Base-by-base conservation (phyloP, 2,888 invertebrate species). In the Ophion obscuratus region DNA sequence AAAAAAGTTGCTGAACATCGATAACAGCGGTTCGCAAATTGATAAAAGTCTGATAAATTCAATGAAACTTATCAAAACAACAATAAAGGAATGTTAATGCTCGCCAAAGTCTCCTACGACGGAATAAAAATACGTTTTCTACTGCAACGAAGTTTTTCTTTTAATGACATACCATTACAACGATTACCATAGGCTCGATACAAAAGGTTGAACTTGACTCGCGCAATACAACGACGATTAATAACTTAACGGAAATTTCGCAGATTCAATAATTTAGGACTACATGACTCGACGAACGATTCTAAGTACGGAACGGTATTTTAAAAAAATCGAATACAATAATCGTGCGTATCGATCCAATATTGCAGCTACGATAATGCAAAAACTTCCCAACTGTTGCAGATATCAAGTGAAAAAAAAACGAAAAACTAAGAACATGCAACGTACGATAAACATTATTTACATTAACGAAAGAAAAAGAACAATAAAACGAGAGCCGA, bases 391-490 rank as follows among this genome's bases (percentile, higher is more conserved):
- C n/a, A 36, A 78, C 27, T 53, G 70, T 85, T 85, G 79, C 78
- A 82, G 82, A 57, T 59, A 75, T 80, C 62, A 66, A 27, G 44
- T 57, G 62, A 73, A 67, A 83, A 82, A 68, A 61, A 76, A 76
- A 76, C 67, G 62, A 75, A n/a, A 47, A 67, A 53, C 53, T 17
- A 5, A 64, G 11, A 83, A 79, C 36, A 85, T 71, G 71, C 82
- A 80, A 85, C 79, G 53, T 83, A 40, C 31, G 27, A 71, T 68
- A 68, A 76, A 80, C n/a, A 80, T 85, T 85, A 85, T 85, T 83
- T 83, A 85, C 85, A 85, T 62, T 44, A 64, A 73, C 14, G 53
- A 24, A 73, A 74, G 61, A 53, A 24, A 47, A 71, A 31, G 66
- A 79, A 73, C 53, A 75, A 53, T 79, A 24, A 82, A 71, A 75